Conservation (phyloP, 2,888 invertebrate species). For the Diplazon laetatorius region DNA sequence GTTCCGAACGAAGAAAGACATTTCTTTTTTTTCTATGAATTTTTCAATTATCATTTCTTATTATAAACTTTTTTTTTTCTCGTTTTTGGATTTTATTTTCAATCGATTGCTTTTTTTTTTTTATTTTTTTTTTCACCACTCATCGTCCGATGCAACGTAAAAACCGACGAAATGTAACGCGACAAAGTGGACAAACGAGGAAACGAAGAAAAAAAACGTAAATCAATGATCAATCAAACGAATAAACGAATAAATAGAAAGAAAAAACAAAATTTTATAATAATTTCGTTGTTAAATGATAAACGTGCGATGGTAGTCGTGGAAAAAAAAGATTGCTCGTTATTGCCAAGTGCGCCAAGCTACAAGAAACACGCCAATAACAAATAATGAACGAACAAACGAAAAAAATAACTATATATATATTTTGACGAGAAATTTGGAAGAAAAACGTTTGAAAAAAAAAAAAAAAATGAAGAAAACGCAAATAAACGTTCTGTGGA, state of each 20-base stretch:
- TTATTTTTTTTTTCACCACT: not conserved
- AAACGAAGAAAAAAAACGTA: conserved; percentile 1
- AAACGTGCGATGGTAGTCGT: conserved; percentile 24
- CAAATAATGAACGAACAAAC: not conserved
- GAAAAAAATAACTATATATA: conserved; percentile 15
- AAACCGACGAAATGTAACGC: conserved; percentile 65
- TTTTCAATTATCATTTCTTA: not conserved
- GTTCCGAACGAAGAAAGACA: too few species aligned
- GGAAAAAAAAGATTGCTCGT: conserved; percentile 45
- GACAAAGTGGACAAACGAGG: conserved; percentile 24
- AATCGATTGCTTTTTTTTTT: not conserved
- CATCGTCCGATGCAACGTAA: conserved; percentile 2
- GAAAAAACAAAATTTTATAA: conserved; percentile 27
- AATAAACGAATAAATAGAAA: not conserved
- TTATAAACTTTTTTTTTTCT: too few species aligned
- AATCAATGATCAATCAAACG: too few species aligned
- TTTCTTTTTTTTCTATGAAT: too few species aligned
- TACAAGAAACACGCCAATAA: conserved; percentile 23
- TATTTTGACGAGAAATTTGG: conserved; percentile 22
- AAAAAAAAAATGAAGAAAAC: conserved; percentile 67
- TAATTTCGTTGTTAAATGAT: conserved; percentile 39
- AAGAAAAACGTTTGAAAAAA: conserved; percentile 43
- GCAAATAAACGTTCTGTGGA: conserved; percentile 78
- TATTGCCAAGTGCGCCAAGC: conserved; percentile 46
- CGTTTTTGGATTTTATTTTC: too few species aligned